Evolutionary conservation across 2,113 vertebrate genomes (phyloP).

Genomic region (Odontesthes bonariensis): DNA sequence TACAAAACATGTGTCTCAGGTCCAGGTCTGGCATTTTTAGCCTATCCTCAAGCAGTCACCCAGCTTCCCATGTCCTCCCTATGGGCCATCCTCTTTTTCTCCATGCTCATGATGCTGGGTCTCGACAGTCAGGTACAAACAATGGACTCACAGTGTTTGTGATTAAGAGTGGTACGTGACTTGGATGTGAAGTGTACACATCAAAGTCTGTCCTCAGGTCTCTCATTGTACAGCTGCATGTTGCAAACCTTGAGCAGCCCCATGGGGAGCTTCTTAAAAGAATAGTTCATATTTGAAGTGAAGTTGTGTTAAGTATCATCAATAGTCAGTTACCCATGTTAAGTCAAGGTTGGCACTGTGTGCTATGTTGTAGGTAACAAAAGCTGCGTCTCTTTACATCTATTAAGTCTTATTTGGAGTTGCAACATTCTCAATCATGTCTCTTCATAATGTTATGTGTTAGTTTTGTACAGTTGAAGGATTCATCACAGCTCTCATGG

Average conservation of each 20-base stretch:
- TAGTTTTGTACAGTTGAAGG: constrained; percentile 95
- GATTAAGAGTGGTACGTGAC: not conserved
- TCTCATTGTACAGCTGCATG: not conserved
- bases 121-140: constrained; percentile 89
- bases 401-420: too few species aligned
- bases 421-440: not conserved
- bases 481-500: constrained; percentile 91
- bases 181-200: not conserved
- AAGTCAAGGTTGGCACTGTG: not conserved
- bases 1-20: constrained; percentile 72
- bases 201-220: not conserved
- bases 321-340: not conserved
- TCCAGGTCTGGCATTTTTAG: constrained; percentile 91
- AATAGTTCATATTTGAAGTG: not conserved
- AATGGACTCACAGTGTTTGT: not conserved
- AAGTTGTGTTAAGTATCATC: too few species aligned
- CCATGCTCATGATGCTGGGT: constrained; percentile 93
- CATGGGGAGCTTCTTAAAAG: not conserved
- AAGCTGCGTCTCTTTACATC: too few species aligned
- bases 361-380: too few species aligned
- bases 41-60: constrained; percentile 91
- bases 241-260: not conserved
- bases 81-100: constrained; percentile 94
- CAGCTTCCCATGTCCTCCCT: constrained; percentile 90
- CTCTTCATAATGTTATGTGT: constrained; percentile 1